These are phyloP conservation scores for Maniola jurtina DNA, from an alignment of 1,140 invertebrate species.

Conservation along the genomic window DNA sequence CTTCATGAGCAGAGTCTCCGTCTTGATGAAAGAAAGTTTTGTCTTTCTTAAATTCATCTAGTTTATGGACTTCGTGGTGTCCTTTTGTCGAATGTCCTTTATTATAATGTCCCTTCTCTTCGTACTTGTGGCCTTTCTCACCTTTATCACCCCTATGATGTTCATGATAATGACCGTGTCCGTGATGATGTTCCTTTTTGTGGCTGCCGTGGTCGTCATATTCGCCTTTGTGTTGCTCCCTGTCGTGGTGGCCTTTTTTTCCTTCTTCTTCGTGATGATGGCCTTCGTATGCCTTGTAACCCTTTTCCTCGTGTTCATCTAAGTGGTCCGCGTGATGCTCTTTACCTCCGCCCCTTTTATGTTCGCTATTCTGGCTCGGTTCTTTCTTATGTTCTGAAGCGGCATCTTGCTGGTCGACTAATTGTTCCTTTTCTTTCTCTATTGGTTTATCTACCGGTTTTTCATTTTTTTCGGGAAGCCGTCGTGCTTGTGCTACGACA, in stretches of 20 bases:
- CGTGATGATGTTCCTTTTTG: constrained; percentile 86
- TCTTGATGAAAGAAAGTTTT: constrained; percentile 86
- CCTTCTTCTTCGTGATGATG: constrained; percentile 84
- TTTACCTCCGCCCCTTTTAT: constrained; percentile 79
- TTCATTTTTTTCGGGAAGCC: constrained; percentile 50
- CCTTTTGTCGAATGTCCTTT: constrained; percentile 89
- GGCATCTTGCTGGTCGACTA: constrained; percentile 66
- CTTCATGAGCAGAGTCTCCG: constrained; percentile 85
- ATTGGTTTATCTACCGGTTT: constrained; percentile 33
- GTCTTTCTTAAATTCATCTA: constrained; percentile 83
- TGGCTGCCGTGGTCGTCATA: constrained; percentile 86
- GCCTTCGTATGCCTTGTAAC: constrained; percentile 83
- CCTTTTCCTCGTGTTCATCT: constrained; percentile 81
- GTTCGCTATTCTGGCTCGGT: constrained; percentile 78
- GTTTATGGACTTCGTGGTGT: constrained; percentile 87
- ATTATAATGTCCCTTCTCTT: constrained; percentile 83
- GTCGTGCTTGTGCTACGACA: constrained; percentile 42
- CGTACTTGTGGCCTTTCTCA: constrained; percentile 82
- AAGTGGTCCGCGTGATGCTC: constrained; percentile 75
- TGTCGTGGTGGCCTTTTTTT: constrained; percentile 86
- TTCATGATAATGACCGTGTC: constrained; percentile 85
- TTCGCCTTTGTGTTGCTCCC: constrained; percentile 84
- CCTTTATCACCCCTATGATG: constrained; percentile 84
- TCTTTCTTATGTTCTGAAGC: constrained; percentile 81
- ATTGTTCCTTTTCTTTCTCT: constrained; percentile 28